These are phyloP conservation scores for Cavia porcellus DNA, from an alignment of 2,113 vertebrate species.

Conservation along the genomic window DNA sequence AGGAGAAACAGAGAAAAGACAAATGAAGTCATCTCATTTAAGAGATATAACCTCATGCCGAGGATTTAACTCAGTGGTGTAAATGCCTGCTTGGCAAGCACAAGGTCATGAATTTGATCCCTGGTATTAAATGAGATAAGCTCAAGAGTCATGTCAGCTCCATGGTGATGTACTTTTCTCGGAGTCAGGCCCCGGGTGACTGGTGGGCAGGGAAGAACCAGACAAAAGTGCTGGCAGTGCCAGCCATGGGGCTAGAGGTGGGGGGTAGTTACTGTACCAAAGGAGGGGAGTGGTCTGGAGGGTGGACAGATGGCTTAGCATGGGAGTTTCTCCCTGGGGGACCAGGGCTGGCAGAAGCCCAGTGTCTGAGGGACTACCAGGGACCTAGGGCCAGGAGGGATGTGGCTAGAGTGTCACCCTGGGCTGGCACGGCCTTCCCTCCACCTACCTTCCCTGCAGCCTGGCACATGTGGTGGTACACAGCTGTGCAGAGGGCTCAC, in stretches of 20 bases:
- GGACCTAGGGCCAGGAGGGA: neutral
- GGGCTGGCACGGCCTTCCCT: rapidly evolving
- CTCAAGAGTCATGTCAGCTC: too few relatives aligned
- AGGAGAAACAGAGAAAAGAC: neutral
- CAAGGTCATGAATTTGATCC: too few relatives aligned
- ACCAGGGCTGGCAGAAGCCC: neutral
- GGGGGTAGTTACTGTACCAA: too few relatives aligned
- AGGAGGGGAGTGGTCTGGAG: neutral
- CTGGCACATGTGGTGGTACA: neutral
- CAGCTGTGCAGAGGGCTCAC: neutral
- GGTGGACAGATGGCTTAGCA: neutral
- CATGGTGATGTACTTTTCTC: neutral
- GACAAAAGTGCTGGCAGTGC: rapidly evolving
- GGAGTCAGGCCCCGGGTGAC: neutral
- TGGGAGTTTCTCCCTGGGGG: neutral
- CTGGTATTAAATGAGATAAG: too few relatives aligned
- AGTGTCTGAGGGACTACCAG: neutral
- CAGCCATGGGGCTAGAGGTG: neutral
- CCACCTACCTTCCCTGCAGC: too few relatives aligned
- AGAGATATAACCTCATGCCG: neutral
- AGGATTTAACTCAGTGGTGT: too few relatives aligned
- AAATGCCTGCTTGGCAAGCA: too few relatives aligned
- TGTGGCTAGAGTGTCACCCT: neutral
- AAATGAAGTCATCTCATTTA: neutral
- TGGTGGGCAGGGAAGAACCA: neutral